Percentiles rank a stretch among this genome's conserved stretches.
phyloP scores from a whole-genome alignment of 2,888 invertebrate genomes.

The Dryobotodes eremita region DNA sequence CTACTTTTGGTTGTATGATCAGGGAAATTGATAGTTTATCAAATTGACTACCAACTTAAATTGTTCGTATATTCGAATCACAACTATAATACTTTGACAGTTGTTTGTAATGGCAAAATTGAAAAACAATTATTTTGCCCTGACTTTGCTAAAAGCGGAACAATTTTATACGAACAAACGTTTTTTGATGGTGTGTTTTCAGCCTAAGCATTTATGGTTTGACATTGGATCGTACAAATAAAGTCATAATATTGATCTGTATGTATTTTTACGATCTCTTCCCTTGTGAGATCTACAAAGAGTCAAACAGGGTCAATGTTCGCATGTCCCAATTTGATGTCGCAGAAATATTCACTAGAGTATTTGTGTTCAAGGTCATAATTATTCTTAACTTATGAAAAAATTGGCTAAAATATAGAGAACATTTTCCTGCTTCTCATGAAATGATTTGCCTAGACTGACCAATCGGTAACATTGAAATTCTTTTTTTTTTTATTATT shows the following conservation, averaged over 20 bases:
- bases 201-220: constrained; percentile 49
- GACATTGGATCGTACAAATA: constrained; percentile 44
- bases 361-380: not conserved
- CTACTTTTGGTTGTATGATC: not conserved
- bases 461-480: too few relatives aligned
- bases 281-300: constrained; percentile 30
- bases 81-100: not conserved
- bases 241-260: constrained; percentile 58
- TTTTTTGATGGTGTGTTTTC: constrained; percentile 1
- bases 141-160: not conserved
- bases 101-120: not conserved
- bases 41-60: not conserved
- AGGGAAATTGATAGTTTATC: not conserved
- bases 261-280: constrained; percentile 48
- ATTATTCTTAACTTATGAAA: not conserved
- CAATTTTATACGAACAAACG: too few relatives aligned
- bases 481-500: too few relatives aligned
- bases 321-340: not conserved
- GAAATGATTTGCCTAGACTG: too few relatives aligned
- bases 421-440: too few relatives aligned
- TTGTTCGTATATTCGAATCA: not conserved
- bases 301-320: constrained; percentile 11
- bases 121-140: not conserved
- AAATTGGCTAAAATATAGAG: not conserved
- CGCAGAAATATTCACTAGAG: not conserved